These are phyloP conservation scores for Falco biarmicus DNA, from an alignment of 2,797 vertebrate genomes.

Conservation along the genomic window DNA sequence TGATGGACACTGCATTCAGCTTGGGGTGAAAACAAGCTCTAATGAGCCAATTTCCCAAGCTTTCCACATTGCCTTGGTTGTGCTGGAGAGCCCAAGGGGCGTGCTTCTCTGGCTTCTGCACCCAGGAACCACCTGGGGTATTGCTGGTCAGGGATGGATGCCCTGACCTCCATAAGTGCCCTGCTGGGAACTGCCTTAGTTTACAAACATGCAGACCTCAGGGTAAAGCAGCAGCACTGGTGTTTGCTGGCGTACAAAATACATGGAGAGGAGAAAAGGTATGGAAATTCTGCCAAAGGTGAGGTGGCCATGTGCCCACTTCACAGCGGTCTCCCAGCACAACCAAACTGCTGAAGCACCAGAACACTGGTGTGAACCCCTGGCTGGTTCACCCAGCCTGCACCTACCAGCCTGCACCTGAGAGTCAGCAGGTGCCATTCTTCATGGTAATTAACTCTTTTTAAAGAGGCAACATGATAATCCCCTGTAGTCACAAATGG, in stretches of 20 bases:
- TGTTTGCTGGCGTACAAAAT: background rate
- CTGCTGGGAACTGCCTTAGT: background rate
- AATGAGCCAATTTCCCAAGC: background rate
- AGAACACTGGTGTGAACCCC: background rate
- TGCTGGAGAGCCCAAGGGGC: background rate
- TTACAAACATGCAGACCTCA: background rate
- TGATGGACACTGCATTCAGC: background rate
- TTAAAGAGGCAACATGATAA: background rate
- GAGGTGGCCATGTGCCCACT: background rate
- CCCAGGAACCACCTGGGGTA: fast-evolving
- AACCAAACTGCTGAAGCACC: background rate
- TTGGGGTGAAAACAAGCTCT: background rate
- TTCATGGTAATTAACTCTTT: background rate
- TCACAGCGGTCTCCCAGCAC: background rate
- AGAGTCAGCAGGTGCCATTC: background rate
- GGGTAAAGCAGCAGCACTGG: background rate
- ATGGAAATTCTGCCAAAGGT: background rate
- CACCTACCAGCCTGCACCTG: background rate
- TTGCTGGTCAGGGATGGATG: background rate
- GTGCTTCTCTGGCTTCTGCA: background rate
- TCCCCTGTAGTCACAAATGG: background rate
- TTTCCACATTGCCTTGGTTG: background rate
- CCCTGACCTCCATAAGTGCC: background rate
- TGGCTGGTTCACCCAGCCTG: background rate
- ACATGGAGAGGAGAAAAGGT: background rate